phyloP scores from a whole-genome alignment of 2,888 invertebrate genomes.

The Tipula helvola region DNA sequence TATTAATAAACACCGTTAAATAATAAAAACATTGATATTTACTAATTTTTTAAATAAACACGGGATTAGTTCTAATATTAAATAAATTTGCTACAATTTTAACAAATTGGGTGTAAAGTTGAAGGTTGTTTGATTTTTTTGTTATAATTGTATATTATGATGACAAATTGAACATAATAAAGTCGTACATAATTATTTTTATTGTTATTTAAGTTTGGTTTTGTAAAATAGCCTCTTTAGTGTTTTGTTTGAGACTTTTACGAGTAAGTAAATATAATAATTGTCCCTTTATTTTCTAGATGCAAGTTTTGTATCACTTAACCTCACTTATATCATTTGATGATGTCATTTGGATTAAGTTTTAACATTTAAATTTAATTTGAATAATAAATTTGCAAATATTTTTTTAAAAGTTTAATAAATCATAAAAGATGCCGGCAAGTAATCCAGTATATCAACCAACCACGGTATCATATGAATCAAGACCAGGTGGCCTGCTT shows the following conservation, averaged over 20 bases:
- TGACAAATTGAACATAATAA: neutral
- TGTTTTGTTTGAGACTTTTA: neutral
- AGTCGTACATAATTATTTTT: neutral
- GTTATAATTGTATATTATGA: neutral
- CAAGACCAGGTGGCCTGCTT: constrained; percentile 35
- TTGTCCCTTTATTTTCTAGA: neutral
- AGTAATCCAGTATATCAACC: constrained; percentile 64
- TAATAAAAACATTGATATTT: neutral
- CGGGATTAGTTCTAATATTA: too few relatives aligned
- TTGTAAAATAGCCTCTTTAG: neutral
- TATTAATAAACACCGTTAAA: neutral
- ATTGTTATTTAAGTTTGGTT: neutral
- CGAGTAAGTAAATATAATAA: neutral
- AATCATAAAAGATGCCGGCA: constrained; percentile 43
- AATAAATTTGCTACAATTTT: neutral
- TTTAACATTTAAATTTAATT: neutral
- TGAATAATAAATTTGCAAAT: neutral
- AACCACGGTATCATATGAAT: constrained; percentile 63
- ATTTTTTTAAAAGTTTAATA: neutral
- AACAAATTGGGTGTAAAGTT: neutral
- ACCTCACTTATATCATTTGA: neutral
- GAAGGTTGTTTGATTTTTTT: constrained; percentile 8
- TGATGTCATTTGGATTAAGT: neutral
- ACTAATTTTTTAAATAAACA: too few relatives aligned
- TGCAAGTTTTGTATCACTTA: neutral